These are phyloP conservation scores for Sebastes taczanowskii DNA, from an alignment of 2,797 vertebrate genomes.

Conservation along the genomic window DNA sequence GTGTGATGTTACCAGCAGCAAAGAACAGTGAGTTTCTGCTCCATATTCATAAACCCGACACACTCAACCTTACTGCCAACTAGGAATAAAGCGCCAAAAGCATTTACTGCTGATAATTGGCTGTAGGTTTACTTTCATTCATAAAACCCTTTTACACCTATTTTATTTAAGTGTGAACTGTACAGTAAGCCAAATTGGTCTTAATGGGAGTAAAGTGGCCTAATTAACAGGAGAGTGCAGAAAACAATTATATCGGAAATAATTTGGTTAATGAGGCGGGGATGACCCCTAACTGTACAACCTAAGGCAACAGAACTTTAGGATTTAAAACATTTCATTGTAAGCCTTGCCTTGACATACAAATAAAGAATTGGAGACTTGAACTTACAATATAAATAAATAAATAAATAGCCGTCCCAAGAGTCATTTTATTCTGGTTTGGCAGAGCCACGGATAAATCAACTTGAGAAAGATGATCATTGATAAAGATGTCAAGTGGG, in stretches of 20 bases:
- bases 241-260: neutral
- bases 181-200: neutral
- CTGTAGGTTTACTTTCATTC: slow-evolving; percentile 5
- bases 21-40: slow-evolving; percentile 3
- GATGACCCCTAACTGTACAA: neutral
- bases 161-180: neutral
- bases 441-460: neutral
- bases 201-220: neutral
- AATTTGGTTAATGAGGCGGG: neutral
- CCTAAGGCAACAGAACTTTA: neutral
- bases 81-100: neutral
- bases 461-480: neutral
- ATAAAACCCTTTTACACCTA: slow-evolving; percentile 1
- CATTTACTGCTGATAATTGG: neutral
- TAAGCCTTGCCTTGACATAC: neutral
- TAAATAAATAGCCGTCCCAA: neutral
- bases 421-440: neutral
- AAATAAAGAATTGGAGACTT: neutral
- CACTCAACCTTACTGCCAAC: neutral
- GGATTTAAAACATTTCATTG: neutral
- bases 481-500: neutral
- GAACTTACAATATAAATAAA: neutral
- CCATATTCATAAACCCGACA: slow-evolving; percentile 14
- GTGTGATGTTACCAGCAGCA: neutral
- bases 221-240: neutral